These are phyloP conservation scores for Bos indicus DNA, from an alignment of 2,113 vertebrate genomes.

Conservation along the genomic window DNA sequence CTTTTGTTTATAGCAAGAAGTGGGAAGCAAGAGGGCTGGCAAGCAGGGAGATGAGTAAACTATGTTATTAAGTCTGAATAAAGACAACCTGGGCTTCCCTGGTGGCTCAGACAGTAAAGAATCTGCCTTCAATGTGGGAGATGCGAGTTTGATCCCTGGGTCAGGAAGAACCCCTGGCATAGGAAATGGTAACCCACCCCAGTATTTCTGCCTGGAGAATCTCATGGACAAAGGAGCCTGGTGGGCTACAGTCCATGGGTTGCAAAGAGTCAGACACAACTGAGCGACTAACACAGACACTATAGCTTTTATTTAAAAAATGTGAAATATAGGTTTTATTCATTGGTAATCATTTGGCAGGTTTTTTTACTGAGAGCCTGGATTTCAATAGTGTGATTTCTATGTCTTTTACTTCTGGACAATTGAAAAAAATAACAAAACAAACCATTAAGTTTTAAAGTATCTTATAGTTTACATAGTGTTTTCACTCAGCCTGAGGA, in stretches of 20 bases:
- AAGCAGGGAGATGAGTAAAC: not conserved
- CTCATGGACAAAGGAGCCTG: not conserved
- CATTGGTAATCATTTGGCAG: not conserved
- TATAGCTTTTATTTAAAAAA: not conserved
- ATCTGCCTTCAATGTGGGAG: not conserved
- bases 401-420: not conserved
- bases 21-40: not conserved
- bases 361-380: not conserved
- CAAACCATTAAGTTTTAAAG: not conserved
- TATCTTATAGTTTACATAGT: not conserved
- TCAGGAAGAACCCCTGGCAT: not conserved
- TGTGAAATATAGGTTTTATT: not conserved
- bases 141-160: rapidly evolving
- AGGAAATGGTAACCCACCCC: not conserved
- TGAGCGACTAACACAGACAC: not conserved
- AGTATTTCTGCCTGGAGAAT: not conserved
- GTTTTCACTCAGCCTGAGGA: not conserved
- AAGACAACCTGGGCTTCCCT: not conserved
- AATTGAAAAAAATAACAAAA: not conserved
- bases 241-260: not conserved
- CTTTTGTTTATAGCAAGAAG: not conserved
- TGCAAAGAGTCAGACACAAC: not conserved
- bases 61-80: not conserved
- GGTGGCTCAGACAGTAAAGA: not conserved
- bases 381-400: not conserved